Evolutionary conservation across 1,140 invertebrate genomes (phyloP), one percentile per base, ranked within the genome.

Genomic region (Hyposmocoma kahamanoa): DNA sequence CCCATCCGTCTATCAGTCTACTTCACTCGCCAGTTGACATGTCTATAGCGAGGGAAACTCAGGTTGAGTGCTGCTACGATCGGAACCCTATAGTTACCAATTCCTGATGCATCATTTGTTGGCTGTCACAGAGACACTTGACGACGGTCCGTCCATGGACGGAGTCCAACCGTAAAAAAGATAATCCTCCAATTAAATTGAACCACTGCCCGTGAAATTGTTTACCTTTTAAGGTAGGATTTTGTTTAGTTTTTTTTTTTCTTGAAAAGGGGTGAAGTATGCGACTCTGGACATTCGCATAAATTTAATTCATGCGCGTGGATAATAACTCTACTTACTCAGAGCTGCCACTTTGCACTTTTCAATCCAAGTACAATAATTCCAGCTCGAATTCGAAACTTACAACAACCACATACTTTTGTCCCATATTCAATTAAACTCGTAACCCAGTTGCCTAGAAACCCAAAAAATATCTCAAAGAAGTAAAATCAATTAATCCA

Each of bases 181-280:
- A 76, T 77, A 77, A 79, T 76, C 65, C 57, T 43, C 67, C 79
- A 83, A 83, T 83, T 83, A 80, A 76, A 78, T 78, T 67, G 63
- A 80, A 70, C 60, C 67, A 74, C 72, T 73, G 55, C 45, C 73
- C 79, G 76, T 80, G 64, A 83, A 83, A 83, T 83, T 83, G 74
- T 76, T 78, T 77, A 79, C 65, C 68, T 59, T 75, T 75, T 65
- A 58, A 74, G 70, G 73, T 68, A 67, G 67, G 60, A 36, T 15
- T 36, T 36, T 30, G 10, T 30, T 30, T 17, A 36, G 32, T 17
- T 15, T 36, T 36, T 17, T 17, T 36, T 36, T 17, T 17, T 17
- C 15, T 17, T 15, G 32, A 10, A 15, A 36, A 36, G 15, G 32
- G 32, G 32, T 36, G 32, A 36, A n/a, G n/a, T n/a, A n/a, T n/a